Evolutionary conservation across 2,888 invertebrate species (phyloP), one percentile per base, ranked within the genome.

Genomic region (Leucophora obtusa): DNA sequence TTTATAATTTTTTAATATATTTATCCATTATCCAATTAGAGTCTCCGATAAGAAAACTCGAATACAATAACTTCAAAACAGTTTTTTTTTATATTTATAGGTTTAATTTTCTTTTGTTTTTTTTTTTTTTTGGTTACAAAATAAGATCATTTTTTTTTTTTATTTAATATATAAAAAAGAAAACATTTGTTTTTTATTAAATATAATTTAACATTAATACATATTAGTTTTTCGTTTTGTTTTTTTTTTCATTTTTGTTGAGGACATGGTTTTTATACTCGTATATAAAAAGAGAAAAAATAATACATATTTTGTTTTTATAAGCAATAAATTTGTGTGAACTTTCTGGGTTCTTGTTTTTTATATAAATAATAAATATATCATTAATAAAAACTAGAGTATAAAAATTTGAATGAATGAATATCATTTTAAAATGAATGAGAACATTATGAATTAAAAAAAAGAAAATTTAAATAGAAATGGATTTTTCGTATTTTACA

Each of bases 61-160:
- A 69, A 65, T 38, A 9, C 11, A 69, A 75, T 65, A 80, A 76
- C 15, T 72, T 76, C 59, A 9, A 65, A 76, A 76, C 38, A 69
- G 11, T 68, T 59, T 79, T 59, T 77, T 60, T 47, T 21, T 50
- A n/a, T n/a, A n/a, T n/a, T 54, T 56, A 51, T 35, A 59, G 8
- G 14, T 28, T 59, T 35, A 54, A 33, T 50, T 33, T 24, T 47
- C 18, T 56, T 65, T 63, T 51, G 14, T 50, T 71, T 18, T 53
- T 59, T 60, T 60, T 53, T n/a, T 28, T 77, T 78, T 80, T 80
- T 80, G 69, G 74, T 79, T 80, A 80, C 65, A 76, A 76, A 76
- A 73, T 69, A 76, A 80, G 72, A 76, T 76, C 72, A 66, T 79
- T 66, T 50, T 80, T 75, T n/a, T 28, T 73, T 71, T 28, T 53